Percentiles rank a stretch among this genome's conserved stretches.
phyloP scores from a whole-genome alignment of 2,797 vertebrate species.

The Silurus lanzhouensis region DNA sequence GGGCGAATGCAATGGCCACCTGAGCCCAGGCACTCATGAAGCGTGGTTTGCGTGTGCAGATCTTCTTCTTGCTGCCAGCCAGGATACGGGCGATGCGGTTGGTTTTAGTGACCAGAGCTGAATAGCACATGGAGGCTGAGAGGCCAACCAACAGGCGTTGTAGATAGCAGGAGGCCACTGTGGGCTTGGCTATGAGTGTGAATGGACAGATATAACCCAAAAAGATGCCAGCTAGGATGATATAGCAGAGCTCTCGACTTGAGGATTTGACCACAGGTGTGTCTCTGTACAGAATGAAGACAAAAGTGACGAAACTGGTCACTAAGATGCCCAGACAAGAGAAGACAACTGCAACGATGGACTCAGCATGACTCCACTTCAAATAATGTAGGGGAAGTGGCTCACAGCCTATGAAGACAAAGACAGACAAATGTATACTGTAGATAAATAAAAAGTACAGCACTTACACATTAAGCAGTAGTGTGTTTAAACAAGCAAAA shows the following conservation, averaged over 20 bases:
- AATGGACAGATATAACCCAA: conserved; percentile 97
- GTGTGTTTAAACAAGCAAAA: no score
- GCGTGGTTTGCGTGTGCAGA: conserved; percentile 93
- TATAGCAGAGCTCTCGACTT: conserved; percentile 96
- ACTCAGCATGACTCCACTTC: conserved; percentile 95
- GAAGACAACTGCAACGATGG: conserved; percentile 93
- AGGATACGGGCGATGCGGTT: conserved; percentile 96
- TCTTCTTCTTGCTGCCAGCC: conserved; percentile 99
- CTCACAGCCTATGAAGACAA: conserved; percentile 81
- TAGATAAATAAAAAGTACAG: neutral
- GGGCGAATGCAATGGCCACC: conserved; percentile 88
- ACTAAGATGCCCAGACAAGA: conserved; percentile 86
- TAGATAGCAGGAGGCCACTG: conserved; percentile 90
- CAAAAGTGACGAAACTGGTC: conserved; percentile 91
- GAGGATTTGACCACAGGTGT: conserved; percentile 98
- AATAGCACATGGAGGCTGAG: conserved; percentile 98
- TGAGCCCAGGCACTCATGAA: conserved; percentile 99
- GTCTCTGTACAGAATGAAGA: conserved; percentile 96
- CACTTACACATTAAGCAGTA: neutral
- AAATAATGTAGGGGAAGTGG: conserved; percentile 87
- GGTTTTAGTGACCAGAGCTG: conserved; percentile 95
- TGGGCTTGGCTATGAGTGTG: conserved; percentile 91
- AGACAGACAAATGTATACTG: conserved; percentile 16
- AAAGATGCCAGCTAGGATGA: conserved; percentile 96
- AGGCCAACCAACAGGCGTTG: conserved; percentile 95